Base-by-base conservation (phyloP, 2,797 vertebrate species). In the Alfaro cultratus region DNA sequence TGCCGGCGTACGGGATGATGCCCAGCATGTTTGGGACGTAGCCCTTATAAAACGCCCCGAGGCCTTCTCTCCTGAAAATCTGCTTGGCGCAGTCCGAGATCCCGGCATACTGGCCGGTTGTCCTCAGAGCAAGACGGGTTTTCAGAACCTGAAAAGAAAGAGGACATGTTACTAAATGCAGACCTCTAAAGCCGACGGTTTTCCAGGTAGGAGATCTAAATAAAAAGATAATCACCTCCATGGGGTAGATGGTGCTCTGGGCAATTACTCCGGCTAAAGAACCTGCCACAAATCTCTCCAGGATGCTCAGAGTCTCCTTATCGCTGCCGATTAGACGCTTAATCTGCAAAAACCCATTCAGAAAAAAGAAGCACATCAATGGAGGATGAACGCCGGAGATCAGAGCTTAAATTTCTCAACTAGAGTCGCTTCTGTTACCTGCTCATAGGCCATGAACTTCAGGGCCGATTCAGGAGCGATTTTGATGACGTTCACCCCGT, bases 361-460 rank as follows among this genome's bases (percentile, higher is more conserved):
- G 39, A 1, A 23, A 68, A 39, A 72, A 34, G 21, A 13, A 46
- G 2, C 0, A 43, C 3, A 13, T 87, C 2, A 86, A 68, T 29
- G 2, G 23, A n/a, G 0, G 11, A 13, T 8, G 1, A 62, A 16
- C 0, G 1, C 1, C 7, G 0, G 41, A 46, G 43, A 31, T 0
- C 1, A 15, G 1, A 0, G 0, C 4, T 4, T 11, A 0, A 0
- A 0, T 15, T 21, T 11, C 13, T 8, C 9, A 53, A 53, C 23
- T 10, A 11, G 18, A 51, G 51, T 53, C 8, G 9, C 51, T 26
- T 53, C 53, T 13, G 53, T 0, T 85, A 99, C 98, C 97, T 99
- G 98, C 82, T 99, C 98, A 0, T 99, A 99, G 0, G 98, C 98
- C 98, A 99, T 99, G 94, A 99, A 99, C 85, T 99, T 99, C 73